Evolutionary conservation across 2,797 vertebrate species (phyloP), one percentile per base, ranked within the genome.

Genomic region (Propithecus perrieri): DNA sequence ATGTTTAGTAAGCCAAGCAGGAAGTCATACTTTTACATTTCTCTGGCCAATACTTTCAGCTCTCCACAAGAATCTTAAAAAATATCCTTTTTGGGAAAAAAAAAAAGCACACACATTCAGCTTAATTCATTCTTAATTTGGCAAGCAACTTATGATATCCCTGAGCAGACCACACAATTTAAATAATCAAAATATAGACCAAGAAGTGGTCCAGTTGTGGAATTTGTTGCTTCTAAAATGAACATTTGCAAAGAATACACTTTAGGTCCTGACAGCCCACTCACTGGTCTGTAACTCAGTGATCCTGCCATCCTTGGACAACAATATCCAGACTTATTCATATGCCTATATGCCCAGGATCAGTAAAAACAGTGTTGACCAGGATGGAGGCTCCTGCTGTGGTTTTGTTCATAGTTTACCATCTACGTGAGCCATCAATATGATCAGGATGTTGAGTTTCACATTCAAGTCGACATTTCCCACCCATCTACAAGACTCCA

Each of bases 101-200:
- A 65, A 13, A 55, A 55, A 55, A 10, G 22, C 55, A 41, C 6
- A 50, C 6, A 43, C 11, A 43, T 2, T 38, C 38, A 83, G 4
- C 22, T 72, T 91, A 83, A 93, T 89, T 80, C 65, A 87, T 81
- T 93, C 75, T 90, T 91, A 72, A 94, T 87, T 72, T 87, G 50
- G 69, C 53, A 93, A 87, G 67, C 43, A 28, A 94, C 33, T 76
- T 55, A 85, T 2, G 71, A 50, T 92, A 93, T 63, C 35, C 61
- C 53, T 76, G 41, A 92, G 15, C 43, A n/a, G 65, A 71, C 24
- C 26, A 67, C 12, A 38, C 4, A 8, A 91, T 72, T 61, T 74
- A n/a, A 86, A 74, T 83, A 69, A 90, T 84, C 33, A 79, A 95
- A 95, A 89, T 65, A 74, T 4, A 38, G 93, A 78, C 30, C 53